Percentiles rank a stretch among this genome's conserved stretches.
These are phyloP conservation scores for Sycophila sp. DNA, from an alignment of 1,140 invertebrate species.

Conservation along the genomic window DNA sequence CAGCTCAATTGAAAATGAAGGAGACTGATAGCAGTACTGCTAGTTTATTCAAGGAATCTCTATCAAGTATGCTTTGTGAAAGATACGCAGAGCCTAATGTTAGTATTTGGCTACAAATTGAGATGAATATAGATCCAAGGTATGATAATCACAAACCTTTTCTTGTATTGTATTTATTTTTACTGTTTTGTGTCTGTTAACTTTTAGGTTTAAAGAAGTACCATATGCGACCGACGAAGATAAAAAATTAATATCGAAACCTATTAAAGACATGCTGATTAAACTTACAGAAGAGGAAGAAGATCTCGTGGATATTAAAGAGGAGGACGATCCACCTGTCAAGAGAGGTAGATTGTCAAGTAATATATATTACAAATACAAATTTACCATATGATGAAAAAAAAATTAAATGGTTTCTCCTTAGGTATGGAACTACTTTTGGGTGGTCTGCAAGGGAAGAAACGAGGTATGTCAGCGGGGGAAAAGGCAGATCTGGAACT, in stretches of 20 bases:
- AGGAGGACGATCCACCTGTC: conserved; percentile 43
- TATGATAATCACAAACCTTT: conserved; percentile 33
- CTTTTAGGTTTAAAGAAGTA: conserved; percentile 64
- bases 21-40: conserved; percentile 61
- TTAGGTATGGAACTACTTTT: conserved; percentile 65
- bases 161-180: neutral
- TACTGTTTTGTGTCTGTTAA: neutral
- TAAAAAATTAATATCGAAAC: conserved; percentile 55
- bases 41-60: conserved; percentile 59
- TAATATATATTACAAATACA: conserved; percentile 39
- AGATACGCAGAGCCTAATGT: conserved; percentile 63
- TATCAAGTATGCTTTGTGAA: conserved; percentile 63
- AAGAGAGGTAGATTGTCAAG: conserved; percentile 63
- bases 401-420: conserved; percentile 32
- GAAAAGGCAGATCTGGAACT: conserved; percentile 67
- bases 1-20: conserved; percentile 65
- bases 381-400: too few relatives aligned
- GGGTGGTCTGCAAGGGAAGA: conserved; percentile 56
- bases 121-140: conserved; percentile 68
- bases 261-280: conserved; percentile 64
- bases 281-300: conserved; percentile 57
- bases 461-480: conserved; percentile 58
- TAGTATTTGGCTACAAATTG: conserved; percentile 63
- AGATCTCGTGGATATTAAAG: conserved; percentile 38
- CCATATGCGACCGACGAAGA: conserved; percentile 65